Base-by-base conservation (phyloP, 2,113 vertebrate species). In the Podarcis raffonei region DNA sequence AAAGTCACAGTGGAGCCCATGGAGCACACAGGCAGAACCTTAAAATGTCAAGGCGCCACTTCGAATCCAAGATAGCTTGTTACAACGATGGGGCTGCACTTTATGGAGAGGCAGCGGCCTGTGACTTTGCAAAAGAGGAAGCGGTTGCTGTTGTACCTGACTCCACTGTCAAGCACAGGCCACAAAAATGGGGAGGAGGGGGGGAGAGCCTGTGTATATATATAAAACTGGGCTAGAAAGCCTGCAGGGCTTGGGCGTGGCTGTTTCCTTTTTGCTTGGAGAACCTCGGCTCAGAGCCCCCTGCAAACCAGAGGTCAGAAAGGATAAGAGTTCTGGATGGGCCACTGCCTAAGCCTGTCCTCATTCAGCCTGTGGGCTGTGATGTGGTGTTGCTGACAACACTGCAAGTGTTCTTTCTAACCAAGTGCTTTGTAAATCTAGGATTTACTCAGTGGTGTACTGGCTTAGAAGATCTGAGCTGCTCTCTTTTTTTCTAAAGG, bases 121-220 rank as follows among this genome's bases (percentile, higher is more conserved):
- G 59, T 48, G 27, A 48, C 12, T 76, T 62, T 81, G 80, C 37
- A 75, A 80, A 81, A 88, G 48, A 83, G 87, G 87, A 88, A 88
- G 81, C 77, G 81, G 72, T 65, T 76, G 71, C 57, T 77, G n/a
- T 75, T 76, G 35, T 83, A 48, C 81, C 71, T 66, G 87, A 76
- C 76, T 57, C 27, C 85, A 81, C 22, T 71, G 7, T 37, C 71
- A 81, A 80, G 25, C 27, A 37, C 37, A 77, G n/a, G 59, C 25
- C 81, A 53, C 80, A 77, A 83, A 65, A 88, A 37, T 32, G 69
- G 79, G 42, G 78, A 25, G 65, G 68, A 32, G 53, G 25, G 69
- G 69, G 32, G 32, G 32, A 74, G 30, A 81, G 78, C 25, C 69
- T 22, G 57, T 16, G 15, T 22, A 74, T 48, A 27, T 68, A 88